Base-by-base conservation (phyloP, 2,888 invertebrate species). In the Adela reaumurella region DNA sequence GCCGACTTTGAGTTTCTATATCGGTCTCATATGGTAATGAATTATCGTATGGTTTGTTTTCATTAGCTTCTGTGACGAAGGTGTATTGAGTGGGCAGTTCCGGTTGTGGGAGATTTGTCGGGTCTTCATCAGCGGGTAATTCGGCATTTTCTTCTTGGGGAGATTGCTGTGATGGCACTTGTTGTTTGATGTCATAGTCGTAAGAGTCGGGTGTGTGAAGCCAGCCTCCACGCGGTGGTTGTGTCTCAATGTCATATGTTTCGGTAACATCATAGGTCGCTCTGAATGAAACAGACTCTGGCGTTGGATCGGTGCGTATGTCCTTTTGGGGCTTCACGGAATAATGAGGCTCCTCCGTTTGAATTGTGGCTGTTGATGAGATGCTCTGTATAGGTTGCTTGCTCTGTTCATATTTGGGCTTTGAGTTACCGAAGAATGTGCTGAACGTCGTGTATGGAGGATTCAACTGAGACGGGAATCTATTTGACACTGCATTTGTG, bases 231-330 rank as follows among this genome's bases (percentile, higher is more conserved):
- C 68, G 61, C 6, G 74, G 67, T 1, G 73, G 63, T 43, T 72
- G 69, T 3, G 71, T 68, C 24, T 74, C 72, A 16, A 68, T 58
- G 49, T 74, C 74, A 46, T 53, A 56, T 16, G 64, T 62, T 59
- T 80, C 80, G 5, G 72, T 71, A 1, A 80, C 80, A 60, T 79
- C 80, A 53, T 80, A 80, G 14, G 72, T 68, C 17, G 72, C 65
- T 51, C 59, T 59, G 56, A 59, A 58, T 47, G 59, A 53, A 50
- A 63, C 50, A 35, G 60, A 49, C 51, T 62, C 57, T 16, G 58
- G 57, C 11, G 57, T 58, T 17, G 56, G 58, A 45, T 62, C 60
- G 18, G 57, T 59, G 42, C 58, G 61, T 5, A 56, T 51, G 51
- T 62, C 64, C 45, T 57, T 58, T 2, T 70, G 68, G 28, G 67